Conservation (phyloP, 2,888 invertebrate species). For the Crepidodera aurea region DNA sequence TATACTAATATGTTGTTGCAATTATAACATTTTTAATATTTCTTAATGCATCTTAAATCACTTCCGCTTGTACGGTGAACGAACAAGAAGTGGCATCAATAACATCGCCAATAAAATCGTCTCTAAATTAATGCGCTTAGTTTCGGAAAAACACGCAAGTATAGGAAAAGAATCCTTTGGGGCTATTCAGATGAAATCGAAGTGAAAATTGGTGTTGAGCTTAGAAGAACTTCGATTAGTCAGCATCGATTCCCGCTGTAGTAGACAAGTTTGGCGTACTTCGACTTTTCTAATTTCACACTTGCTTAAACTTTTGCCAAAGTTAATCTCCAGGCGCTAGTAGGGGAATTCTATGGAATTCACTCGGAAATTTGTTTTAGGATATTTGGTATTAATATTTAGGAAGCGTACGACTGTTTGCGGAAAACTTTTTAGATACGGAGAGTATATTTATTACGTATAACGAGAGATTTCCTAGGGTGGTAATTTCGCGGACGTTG, state of each 20-base stretch:
- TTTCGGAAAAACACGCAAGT: neutral
- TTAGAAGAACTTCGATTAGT: constrained; percentile 32
- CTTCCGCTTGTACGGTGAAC: no score
- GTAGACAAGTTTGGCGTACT: constrained; percentile 27
- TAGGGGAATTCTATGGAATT: constrained; percentile 26
- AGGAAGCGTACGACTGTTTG: constrained; percentile 7
- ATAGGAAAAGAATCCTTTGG: constrained; percentile 7
- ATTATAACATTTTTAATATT: no score
- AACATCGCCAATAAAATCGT: constrained; percentile 1
- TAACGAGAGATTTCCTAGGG: no score
- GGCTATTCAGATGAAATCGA: constrained; percentile 23
- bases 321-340: constrained; percentile 25
- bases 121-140: neutral
- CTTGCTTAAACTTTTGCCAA: constrained; percentile 26
- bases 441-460: no score
- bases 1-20: no score
- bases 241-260: constrained; percentile 30
- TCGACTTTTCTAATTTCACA: constrained; percentile 36
- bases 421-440: neutral
- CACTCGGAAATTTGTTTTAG: constrained; percentile 19
- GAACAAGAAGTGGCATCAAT: neutral
- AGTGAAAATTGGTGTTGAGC: constrained; percentile 27
- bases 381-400: constrained; percentile 24
- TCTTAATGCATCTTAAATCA: no score
- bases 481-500: no score